These are phyloP conservation scores for Drosophila ohnishii DNA, from an alignment of 1,140 invertebrate genomes.

Conservation along the genomic window DNA sequence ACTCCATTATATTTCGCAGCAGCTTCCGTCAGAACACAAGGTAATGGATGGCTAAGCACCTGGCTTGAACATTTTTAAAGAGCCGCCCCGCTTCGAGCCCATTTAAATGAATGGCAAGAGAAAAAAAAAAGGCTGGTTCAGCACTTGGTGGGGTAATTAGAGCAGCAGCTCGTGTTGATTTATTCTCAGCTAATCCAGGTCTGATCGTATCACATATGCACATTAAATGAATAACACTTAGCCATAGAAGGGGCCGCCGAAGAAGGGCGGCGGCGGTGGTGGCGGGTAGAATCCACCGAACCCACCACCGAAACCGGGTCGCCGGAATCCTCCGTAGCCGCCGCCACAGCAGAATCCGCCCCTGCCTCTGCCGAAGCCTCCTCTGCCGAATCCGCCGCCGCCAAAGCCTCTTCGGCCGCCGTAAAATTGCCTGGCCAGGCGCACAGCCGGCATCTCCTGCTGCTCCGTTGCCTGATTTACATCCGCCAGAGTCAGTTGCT, in stretches of 20 bases:
- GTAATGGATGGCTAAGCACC: conserved; percentile 20
- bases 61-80: conserved; percentile 6
- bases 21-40: conserved; percentile 5
- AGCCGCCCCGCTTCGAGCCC: not conserved
- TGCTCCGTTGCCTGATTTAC: conserved; percentile 68
- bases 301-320: conserved; percentile 23
- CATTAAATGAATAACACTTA: conserved; percentile 53
- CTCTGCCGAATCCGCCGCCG: conserved; percentile 14
- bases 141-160: conserved; percentile 50
- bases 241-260: conserved; percentile 48
- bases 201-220: conserved; percentile 54
- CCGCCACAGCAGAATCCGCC: conserved; percentile 14
- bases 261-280: conserved; percentile 45
- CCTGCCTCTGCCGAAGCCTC: conserved; percentile 13
- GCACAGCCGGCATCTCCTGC: conserved; percentile 60
- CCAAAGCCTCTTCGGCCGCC: conserved; percentile 31
- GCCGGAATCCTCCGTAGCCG: conserved; percentile 8
- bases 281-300: conserved; percentile 45
- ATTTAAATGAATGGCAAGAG: conserved; percentile 4
- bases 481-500: conserved; percentile 73
- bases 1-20: conserved; percentile 8
- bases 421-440: conserved; percentile 62
- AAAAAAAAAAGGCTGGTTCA: conserved; percentile 24
- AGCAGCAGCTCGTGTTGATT: conserved; percentile 49
- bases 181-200: conserved; percentile 42